Conservation (phyloP, 2,888 invertebrate genomes). For the Parnassius glacialis region DNA sequence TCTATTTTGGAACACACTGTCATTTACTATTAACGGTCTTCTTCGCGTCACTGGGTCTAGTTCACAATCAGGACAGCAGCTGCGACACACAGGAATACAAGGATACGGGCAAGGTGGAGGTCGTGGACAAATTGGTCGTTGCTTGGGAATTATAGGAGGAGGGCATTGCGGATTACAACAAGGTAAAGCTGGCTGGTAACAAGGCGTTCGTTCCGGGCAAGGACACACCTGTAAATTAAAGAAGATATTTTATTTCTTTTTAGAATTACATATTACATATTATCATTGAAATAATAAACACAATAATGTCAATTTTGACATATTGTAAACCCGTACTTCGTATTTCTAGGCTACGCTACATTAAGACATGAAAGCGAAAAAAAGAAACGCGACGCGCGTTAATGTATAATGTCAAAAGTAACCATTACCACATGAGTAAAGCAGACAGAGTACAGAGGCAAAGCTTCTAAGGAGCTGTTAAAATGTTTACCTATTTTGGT, state of each 20-base stretch:
- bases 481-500: too few relatives aligned
- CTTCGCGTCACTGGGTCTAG: conserved; percentile 81
- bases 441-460: too few relatives aligned
- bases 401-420: too few relatives aligned
- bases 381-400: too few relatives aligned
- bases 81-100: conserved; percentile 70
- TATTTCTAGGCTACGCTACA: too few relatives aligned
- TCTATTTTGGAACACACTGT: conserved; percentile 68
- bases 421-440: too few relatives aligned
- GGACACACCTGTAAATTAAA: conserved; percentile 54
- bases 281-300: too few relatives aligned
- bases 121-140: conserved; percentile 70
- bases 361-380: too few relatives aligned
- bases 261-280: background rate
- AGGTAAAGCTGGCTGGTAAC: conserved; percentile 68
- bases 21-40: conserved; percentile 80
- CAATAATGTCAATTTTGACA: too few relatives aligned
- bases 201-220: conserved; percentile 65
- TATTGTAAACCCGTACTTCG: too few relatives aligned
- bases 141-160: conserved; percentile 73
- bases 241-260: background rate
- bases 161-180: conserved; percentile 77
- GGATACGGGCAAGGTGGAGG: conserved; percentile 70
- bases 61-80: conserved; percentile 63
- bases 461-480: too few relatives aligned